phyloP scores from a whole-genome alignment of 2,888 invertebrate genomes.

The Theodoxus fluviatilis region DNA sequence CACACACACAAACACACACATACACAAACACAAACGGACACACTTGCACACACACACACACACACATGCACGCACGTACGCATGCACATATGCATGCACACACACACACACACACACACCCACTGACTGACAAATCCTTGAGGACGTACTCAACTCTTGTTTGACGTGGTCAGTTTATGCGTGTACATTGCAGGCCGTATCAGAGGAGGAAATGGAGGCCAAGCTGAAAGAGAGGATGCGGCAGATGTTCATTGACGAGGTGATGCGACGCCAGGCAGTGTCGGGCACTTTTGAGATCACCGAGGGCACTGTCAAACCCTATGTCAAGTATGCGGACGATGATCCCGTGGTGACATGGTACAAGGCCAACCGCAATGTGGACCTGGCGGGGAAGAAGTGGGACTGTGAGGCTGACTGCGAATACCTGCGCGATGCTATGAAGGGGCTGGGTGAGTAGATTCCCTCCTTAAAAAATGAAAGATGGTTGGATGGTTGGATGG shows the following conservation, averaged over 20 bases:
- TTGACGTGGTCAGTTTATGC: neutral
- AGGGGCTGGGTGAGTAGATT: constrained; percentile 53
- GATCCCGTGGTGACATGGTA: constrained; percentile 50
- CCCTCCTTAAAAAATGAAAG: no score
- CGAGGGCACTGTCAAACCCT: constrained; percentile 50
- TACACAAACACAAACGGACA: no score
- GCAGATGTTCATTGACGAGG: constrained; percentile 48
- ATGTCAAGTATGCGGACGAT: constrained; percentile 40
- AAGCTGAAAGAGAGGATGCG: constrained; percentile 44
- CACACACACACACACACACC: no score
- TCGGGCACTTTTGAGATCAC: constrained; percentile 60
- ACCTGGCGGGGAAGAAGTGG: constrained; percentile 44
- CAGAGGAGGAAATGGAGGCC: constrained; percentile 30
- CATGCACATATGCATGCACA: no score
- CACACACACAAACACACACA: no score
- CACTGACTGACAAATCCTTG: no score
- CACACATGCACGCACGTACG: no score
- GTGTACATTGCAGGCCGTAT: constrained; percentile 23
- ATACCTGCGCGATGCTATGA: constrained; percentile 55
- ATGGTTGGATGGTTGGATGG: no score
- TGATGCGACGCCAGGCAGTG: constrained; percentile 47
- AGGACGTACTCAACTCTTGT: no score
- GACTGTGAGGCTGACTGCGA: constrained; percentile 51
- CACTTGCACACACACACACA: no score
- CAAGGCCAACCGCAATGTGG: constrained; percentile 30